phyloP scores from a whole-genome alignment of 2,113 vertebrate genomes.

The Progne subis region DNA sequence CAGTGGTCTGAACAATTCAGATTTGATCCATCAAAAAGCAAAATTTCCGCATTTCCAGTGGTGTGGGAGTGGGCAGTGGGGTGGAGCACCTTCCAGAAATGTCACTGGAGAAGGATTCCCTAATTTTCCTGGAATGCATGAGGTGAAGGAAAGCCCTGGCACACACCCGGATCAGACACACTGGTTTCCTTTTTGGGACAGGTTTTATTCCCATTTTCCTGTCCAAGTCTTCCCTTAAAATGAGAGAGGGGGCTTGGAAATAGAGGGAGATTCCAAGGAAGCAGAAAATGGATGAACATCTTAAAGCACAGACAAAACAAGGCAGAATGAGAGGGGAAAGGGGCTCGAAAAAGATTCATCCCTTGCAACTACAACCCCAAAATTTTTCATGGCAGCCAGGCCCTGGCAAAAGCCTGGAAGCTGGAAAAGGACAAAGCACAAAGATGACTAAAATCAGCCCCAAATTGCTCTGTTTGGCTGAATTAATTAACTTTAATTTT shows the following conservation, averaged over 20 bases:
- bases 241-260: neutral
- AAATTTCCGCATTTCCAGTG: neutral
- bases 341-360: neutral
- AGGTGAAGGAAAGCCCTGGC: neutral
- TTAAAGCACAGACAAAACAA: neutral
- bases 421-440: neutral
- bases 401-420: neutral
- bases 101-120: neutral
- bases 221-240: neutral
- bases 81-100: neutral
- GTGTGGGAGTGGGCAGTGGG: neutral
- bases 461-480: neutral
- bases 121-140: neutral
- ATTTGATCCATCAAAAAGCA: neutral
- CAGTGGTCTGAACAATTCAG: neutral
- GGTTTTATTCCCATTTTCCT: neutral
- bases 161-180: neutral
- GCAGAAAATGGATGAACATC: neutral
- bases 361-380: neutral
- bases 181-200: neutral
- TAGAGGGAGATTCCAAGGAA: neutral
- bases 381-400: neutral
- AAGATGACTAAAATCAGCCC: neutral
- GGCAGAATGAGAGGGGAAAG: neutral
- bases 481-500: neutral